These are phyloP conservation scores for Agrilus mali DNA, from an alignment of 2,888 invertebrate species.

Conservation along the genomic window DNA sequence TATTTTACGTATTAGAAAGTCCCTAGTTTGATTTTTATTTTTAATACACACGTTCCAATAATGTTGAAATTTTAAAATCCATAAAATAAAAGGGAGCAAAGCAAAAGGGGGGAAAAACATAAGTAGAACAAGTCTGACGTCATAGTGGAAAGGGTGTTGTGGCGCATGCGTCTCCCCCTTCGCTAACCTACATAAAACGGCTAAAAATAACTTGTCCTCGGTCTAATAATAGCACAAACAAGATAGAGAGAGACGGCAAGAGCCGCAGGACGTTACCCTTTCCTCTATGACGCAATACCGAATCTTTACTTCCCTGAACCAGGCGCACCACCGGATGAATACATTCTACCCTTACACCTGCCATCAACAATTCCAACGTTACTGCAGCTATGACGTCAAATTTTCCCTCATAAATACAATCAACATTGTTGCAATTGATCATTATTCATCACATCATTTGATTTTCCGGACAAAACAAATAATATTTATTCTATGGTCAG, in stretches of 20 bases:
- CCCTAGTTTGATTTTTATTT: too few relatives aligned
- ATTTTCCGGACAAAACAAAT: too few relatives aligned
- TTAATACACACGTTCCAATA: not conserved
- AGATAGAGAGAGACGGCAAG: conserved; percentile 23
- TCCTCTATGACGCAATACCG: conserved; percentile 12
- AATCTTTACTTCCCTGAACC: conserved; percentile 10
- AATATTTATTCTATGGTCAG: too few relatives aligned
- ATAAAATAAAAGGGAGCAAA: conserved; percentile 23
- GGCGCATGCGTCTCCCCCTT: conserved; percentile 26
- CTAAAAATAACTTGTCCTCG: conserved; percentile 37
- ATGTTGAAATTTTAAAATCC: conserved; percentile 1
- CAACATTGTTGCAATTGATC: too few relatives aligned
- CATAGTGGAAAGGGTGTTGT: conserved; percentile 22
- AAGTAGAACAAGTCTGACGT: conserved; percentile 45
- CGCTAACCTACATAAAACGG: conserved; percentile 29
- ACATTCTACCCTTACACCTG: too few relatives aligned
- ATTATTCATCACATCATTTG: too few relatives aligned
- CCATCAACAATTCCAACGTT: too few relatives aligned
- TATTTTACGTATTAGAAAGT: too few relatives aligned
- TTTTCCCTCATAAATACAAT: too few relatives aligned
- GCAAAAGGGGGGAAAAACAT: conserved; percentile 23
- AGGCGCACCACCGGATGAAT: too few relatives aligned
- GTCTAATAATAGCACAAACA: conserved; percentile 35
- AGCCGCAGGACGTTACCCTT: conserved; percentile 23
- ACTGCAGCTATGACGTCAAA: too few relatives aligned